Base-by-base conservation (phyloP, 2,797 vertebrate species). In the Eulemur albifrons region DNA sequence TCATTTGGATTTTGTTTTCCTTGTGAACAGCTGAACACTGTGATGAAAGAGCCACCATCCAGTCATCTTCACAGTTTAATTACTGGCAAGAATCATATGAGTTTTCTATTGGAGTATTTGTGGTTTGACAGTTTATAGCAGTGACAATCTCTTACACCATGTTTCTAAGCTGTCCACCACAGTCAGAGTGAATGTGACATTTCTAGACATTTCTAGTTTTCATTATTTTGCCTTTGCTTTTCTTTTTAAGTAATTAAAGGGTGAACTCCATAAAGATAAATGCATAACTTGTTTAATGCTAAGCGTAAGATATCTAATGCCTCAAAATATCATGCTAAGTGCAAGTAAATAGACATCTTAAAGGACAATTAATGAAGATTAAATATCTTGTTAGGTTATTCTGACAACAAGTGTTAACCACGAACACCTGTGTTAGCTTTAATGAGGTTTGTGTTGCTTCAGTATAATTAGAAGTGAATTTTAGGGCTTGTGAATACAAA, bases 91-190 rank as follows among this genome's bases (percentile, higher is more conserved):
- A 87, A 84, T 82, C 84, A n/a, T 40, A 45, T 6, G 54, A 32
- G 76, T 35, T 79, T 93, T 79, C 81, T 83, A 75, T 63, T 73
- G 18, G 80, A 95, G 35, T 72, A 91, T 73, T 94, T 97, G 96
- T 81, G 95, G 96, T 96, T 61, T 96, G 82, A 96, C 96, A 92
- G 85, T 93, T 97, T 86, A 94, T 0, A 94, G 82, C 40, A 63
- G 75, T 40, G 79, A 93, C 95, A 94, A 97, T 96, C 96, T 97
- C 73, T 92, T 90, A 76, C 30, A 90, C 59, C 75, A 67, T 21
- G 45, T 84, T 52, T 61, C 82, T 91, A 92, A 88, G 13, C 88
- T 91, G 80, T 72, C 82, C 90, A 81, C 57, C 75, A 57, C 54
- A 57, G 23, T 57, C 54, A 57, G 79, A 86, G 82, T 48, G 48